These are phyloP conservation scores for Phacellophora camtschatica DNA, from an alignment of 30 jellyfish, hydroid and myxozoan genomes.

Conservation along the genomic window DNA sequence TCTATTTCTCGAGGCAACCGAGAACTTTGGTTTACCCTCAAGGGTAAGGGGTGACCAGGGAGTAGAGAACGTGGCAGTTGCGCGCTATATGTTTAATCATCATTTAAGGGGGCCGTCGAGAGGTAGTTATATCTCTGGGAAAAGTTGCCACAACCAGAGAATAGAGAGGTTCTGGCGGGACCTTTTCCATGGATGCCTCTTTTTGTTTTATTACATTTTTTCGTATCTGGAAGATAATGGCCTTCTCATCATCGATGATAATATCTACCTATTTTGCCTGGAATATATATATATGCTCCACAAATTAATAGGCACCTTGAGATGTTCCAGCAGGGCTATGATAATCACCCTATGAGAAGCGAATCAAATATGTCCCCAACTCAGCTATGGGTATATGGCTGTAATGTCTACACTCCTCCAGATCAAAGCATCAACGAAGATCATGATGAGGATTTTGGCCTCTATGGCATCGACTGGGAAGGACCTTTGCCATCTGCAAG, in stretches of 20 bases:
- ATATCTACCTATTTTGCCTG: no score
- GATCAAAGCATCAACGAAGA: no score
- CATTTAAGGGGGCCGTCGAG: constrained; percentile 39
- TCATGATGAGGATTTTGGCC: no score
- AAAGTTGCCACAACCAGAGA: constrained; percentile 51
- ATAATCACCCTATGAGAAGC: no score
- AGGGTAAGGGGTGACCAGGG: constrained; percentile 38
- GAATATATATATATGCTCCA: no score
- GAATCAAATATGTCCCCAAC: no score
- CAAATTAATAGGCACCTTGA: no score
- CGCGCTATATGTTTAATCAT: constrained; percentile 1
- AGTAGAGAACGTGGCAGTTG: constrained; percentile 42
- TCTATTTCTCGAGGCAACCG: not conserved
- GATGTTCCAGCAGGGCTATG: no score
- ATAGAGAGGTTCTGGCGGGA: constrained; percentile 41
- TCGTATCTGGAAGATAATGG: not conserved
- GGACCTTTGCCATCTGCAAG: no score
- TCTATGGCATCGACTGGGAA: no score
- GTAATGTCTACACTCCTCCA: no score
- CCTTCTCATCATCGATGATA: not conserved
- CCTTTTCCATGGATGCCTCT: constrained; percentile 4
- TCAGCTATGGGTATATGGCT: no score
- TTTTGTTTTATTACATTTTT: not conserved
- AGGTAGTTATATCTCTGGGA: constrained; percentile 51
- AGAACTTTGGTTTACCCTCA: constrained; percentile 18